Evolutionary conservation across 2,113 vertebrate genomes (phyloP).

Genomic region (Eulemur rufifrons): DNA sequence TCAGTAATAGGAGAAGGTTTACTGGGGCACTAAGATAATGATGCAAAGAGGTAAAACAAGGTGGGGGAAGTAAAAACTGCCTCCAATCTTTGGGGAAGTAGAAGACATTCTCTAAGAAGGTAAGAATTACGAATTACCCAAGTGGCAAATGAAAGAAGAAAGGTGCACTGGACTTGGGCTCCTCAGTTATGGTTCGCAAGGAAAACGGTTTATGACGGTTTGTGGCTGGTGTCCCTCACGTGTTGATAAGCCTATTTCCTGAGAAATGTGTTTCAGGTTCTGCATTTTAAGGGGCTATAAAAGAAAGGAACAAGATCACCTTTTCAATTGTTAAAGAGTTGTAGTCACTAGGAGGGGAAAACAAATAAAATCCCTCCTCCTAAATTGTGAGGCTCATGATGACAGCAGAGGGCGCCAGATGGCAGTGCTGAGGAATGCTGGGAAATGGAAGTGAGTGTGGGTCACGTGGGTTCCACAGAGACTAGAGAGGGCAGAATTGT

Average conservation of each 20-base stretch:
- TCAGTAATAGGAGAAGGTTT: background rate
- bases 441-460: background rate
- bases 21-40: background rate
- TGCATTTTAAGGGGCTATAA: background rate
- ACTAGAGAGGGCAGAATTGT: background rate
- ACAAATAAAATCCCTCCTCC: background rate
- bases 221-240: background rate
- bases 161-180: background rate
- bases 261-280: background rate
- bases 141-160: background rate
- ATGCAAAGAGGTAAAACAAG: background rate
- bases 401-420: background rate
- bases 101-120: background rate
- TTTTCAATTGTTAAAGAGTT: background rate
- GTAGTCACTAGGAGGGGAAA: background rate
- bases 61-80: background rate
- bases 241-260: background rate
- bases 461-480: background rate
- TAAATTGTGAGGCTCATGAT: background rate
- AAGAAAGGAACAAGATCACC: background rate
- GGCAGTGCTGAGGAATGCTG: background rate
- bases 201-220: accelerated
- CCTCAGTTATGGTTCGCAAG: accelerated
- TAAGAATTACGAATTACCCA: background rate
- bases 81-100: background rate